phyloP scores from a whole-genome alignment of 2,797 vertebrate species.

The Epinephelus coioides region DNA sequence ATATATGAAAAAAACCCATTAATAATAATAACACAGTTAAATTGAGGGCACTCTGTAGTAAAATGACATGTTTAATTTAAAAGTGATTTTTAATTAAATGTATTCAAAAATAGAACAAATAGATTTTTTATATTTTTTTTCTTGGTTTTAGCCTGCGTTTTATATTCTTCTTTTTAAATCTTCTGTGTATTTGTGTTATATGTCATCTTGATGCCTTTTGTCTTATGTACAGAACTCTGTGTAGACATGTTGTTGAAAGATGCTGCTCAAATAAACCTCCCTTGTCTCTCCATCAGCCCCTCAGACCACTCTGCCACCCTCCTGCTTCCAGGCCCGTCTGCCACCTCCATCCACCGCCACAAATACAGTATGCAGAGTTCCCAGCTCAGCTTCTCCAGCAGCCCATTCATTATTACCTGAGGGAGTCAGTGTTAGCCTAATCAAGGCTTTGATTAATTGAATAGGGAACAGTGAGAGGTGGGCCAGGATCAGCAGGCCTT shows the following conservation, averaged over 20 bases:
- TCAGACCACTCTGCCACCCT: not conserved
- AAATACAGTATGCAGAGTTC: constrained; percentile 4
- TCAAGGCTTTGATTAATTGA: constrained; percentile 67
- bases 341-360: not conserved
- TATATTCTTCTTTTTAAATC: not conserved
- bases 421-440: constrained; percentile 53
- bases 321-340: not conserved
- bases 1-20: too few species aligned
- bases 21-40: not conserved
- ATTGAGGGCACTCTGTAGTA: not conserved
- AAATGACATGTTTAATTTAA: too few species aligned
- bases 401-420: constrained; percentile 54
- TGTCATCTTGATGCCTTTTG: not conserved
- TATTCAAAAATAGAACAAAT: too few species aligned
- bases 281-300: not conserved
- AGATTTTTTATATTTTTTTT: not conserved
- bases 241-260: not conserved
- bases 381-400: constrained; percentile 38
- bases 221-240: not conserved
- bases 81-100: too few species aligned
- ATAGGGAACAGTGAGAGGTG: constrained; percentile 61
- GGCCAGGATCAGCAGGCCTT: constrained; percentile 43
- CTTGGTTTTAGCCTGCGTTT: not conserved
- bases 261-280: not conserved
- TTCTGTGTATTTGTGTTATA: too few species aligned